phyloP scores from a whole-genome alignment of 2,797 vertebrate genomes.

The Lepilemur ruficaudatus region DNA sequence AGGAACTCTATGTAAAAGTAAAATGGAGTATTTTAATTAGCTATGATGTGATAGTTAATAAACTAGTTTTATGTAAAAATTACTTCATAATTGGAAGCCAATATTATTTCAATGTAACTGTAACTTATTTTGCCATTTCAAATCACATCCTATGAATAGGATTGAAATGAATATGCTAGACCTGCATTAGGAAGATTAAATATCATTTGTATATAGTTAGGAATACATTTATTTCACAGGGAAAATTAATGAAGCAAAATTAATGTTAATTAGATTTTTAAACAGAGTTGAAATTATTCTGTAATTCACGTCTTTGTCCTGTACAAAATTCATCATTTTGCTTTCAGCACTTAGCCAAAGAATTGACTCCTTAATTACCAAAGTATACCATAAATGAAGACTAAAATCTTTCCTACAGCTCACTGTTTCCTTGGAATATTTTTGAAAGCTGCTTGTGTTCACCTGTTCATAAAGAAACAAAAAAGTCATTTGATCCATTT shows the following conservation, averaged over 20 bases:
- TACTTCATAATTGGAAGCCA: slow-evolving; percentile 45
- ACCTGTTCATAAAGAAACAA: slow-evolving; percentile 26
- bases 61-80: slow-evolving; percentile 45
- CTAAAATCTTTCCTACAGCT: not conserved
- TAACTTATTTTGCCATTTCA: slow-evolving; percentile 45
- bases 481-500: not conserved
- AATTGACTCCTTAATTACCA: slow-evolving; percentile 61
- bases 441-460: slow-evolving; percentile 24
- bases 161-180: slow-evolving; percentile 45
- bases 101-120: slow-evolving; percentile 61
- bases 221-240: slow-evolving; percentile 57
- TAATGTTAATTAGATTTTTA: slow-evolving; percentile 71
- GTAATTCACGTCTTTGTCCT: slow-evolving; percentile 51
- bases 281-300: slow-evolving; percentile 41
- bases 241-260: slow-evolving; percentile 70
- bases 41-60: slow-evolving; percentile 21
- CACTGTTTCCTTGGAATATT: not conserved
- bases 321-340: slow-evolving; percentile 22
- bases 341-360: slow-evolving; percentile 51
- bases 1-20: not conserved
- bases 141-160: not conserved
- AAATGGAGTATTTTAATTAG: not conserved
- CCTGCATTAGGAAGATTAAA: slow-evolving; percentile 61
- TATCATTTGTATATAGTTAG: slow-evolving; percentile 56
- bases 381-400: slow-evolving; percentile 59